These are phyloP conservation scores for Lobophora halterata DNA, from an alignment of 2,888 invertebrate genomes.

Conservation along the genomic window DNA sequence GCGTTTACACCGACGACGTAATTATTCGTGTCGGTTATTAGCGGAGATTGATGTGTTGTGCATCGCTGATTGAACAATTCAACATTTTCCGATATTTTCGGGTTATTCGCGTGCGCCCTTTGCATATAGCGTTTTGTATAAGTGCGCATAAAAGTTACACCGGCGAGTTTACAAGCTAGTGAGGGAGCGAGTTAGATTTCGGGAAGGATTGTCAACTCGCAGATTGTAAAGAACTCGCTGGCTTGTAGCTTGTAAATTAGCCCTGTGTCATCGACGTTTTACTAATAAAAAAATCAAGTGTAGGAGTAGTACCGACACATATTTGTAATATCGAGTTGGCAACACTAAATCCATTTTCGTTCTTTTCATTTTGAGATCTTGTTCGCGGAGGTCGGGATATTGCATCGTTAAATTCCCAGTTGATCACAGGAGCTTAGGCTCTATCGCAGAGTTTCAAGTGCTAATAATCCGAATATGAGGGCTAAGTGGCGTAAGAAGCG, in stretches of 20 bases:
- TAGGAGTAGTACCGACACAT: no score
- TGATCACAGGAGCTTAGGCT: conserved; percentile 37
- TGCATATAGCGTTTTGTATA: conserved; percentile 6
- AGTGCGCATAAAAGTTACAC: no score
- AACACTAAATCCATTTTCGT: conserved; percentile 10
- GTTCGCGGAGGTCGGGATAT: conserved; percentile 29
- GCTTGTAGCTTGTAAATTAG: no score
- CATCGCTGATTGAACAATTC: conserved; percentile 29
- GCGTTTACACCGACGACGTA: conserved; percentile 33
- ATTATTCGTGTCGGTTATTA: conserved; percentile 34
- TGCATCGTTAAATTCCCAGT: conserved; percentile 41
- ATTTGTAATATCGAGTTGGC: no score
- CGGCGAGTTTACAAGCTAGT: no score
- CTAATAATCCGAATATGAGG: conserved; percentile 49
- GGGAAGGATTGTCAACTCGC: no score
- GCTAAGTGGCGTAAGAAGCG: conserved; percentile 98
- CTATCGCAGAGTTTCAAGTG: conserved; percentile 2
- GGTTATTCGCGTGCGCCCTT: conserved; percentile 3
- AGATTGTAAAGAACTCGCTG: no score
- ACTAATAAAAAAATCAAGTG: no score
- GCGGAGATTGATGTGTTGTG: conserved; percentile 30
- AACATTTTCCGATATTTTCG: conserved; percentile 11
- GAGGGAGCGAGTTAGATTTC: no score
- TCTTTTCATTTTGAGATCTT: conserved; percentile 40
- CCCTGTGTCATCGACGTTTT: no score